A percentile compares a stretch with the other conserved stretches of the same genome.
These are phyloP conservation scores for Actinopyga echinites DNA, from an alignment of 53 echinoderm and acorn worm genomes.

Conservation along the genomic window DNA sequence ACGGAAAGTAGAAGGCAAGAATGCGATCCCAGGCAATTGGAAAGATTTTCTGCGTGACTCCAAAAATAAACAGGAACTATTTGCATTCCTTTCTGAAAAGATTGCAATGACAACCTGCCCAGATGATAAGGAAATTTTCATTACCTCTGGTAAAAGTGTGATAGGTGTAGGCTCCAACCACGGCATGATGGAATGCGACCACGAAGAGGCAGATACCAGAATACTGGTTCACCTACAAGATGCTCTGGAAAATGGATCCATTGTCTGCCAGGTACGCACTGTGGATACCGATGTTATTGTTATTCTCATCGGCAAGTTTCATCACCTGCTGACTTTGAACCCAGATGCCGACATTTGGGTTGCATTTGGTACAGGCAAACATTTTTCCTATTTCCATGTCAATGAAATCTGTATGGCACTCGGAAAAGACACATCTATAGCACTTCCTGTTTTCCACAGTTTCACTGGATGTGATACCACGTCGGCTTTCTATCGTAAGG, in stretches of 20 bases:
- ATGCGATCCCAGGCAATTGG: slow-evolving; percentile 29
- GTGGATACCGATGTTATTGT: slow-evolving; percentile 45
- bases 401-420: slow-evolving; percentile 26
- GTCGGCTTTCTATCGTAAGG: slow-evolving; percentile 19
- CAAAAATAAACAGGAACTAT: slow-evolving; percentile 25
- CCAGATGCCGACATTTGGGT: slow-evolving; percentile 27
- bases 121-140: background rate
- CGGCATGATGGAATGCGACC: slow-evolving; percentile 17
- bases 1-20: slow-evolving; percentile 2
- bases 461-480: slow-evolving; percentile 51
- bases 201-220: slow-evolving; percentile 45
- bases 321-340: background rate
- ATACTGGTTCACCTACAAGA: slow-evolving; percentile 16
- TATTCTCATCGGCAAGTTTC: slow-evolving; percentile 36
- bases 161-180: background rate
- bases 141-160: background rate
- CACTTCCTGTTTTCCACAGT: slow-evolving; percentile 50
- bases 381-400: background rate
- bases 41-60: slow-evolving; percentile 13
- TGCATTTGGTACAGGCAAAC: slow-evolving; percentile 16
- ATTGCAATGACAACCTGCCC: background rate
- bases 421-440: background rate
- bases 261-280: slow-evolving; percentile 10
- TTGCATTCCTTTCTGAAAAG: slow-evolving; percentile 22
- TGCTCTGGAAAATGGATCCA: slow-evolving; percentile 18